Evolutionary conservation across 2,797 vertebrate genomes (phyloP), one percentile per base, ranked within the genome.

Genomic region (Acanthiza pusilla): DNA sequence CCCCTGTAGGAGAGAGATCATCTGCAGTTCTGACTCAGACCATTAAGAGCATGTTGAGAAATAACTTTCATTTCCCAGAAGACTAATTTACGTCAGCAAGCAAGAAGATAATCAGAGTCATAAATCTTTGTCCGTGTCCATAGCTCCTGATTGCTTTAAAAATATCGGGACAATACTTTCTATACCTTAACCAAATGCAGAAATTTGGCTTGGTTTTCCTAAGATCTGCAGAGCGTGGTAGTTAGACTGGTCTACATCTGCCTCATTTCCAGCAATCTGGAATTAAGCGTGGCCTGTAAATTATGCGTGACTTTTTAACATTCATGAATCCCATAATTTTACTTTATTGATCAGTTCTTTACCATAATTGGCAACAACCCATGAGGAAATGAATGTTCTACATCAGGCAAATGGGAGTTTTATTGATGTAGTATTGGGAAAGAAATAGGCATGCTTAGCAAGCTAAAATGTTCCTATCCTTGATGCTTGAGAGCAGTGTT

Each of bases 51-150:
- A 95, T 95, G 94, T 97, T 97, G 97, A 97, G 96, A 98, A 97
- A 97, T 96, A 98, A 97, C 97, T 96, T 95, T 88, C 79, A 82
- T 96, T 98, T 98, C 97, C 97, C 97, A 97, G 97, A 97, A 97
- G 97, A 91, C 95, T 97, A 97, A 97, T 97, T 97, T 97, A 97
- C 94, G 91, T 98, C 98, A 98, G 97, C 96, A 98, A 96, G 94
- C 83, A 95, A 95, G 95, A 95, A 70, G 89, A 97, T 97, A 98
- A 97, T 97, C 96, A 95, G 38, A 88, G 85, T 27, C 93, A 96
- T 97, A 97, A 97, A 97, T 97, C 94, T 97, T 95, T 82, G 55
- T 87, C 91, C 12, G 0, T 73, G 92, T 89, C 91, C 34, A 3
- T 82, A 68, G 92, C 87, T 89, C 70, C 42, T 71, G 77, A 87